These are phyloP conservation scores for Notiomystis cincta DNA, from an alignment of 2,113 vertebrate genomes.

Conservation along the genomic window DNA sequence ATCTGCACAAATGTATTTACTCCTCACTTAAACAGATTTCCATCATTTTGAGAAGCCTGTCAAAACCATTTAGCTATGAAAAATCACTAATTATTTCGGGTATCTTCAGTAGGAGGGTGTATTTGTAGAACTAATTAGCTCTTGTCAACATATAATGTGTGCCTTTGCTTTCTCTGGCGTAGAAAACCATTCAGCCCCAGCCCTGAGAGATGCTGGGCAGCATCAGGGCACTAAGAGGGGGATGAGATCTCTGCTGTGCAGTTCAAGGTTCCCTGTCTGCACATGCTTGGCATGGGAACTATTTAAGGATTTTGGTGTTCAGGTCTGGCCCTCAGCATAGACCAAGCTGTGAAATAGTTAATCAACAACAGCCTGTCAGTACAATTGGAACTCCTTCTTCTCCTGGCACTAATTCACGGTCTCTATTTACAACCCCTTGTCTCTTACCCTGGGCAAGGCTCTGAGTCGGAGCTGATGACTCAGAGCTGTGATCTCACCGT, in stretches of 20 bases:
- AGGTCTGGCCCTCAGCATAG: neutral
- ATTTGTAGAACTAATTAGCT: conserved; percentile 55
- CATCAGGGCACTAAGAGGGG: neutral
- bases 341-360: neutral
- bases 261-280: neutral
- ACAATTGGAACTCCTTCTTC: neutral
- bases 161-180: neutral
- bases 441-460: neutral
- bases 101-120: neutral
- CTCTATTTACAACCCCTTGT: neutral
- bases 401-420: neutral
- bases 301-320: neutral
- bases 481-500: neutral
- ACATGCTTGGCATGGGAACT: neutral
- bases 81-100: conserved; percentile 1
- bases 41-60: conserved; percentile 29
- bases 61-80: conserved; percentile 37
- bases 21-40: neutral
- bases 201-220: neutral
- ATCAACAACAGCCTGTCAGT: neutral
- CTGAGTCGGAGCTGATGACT: neutral
- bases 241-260: neutral
- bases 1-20: neutral
- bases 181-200: neutral
- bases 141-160: neutral